These are phyloP conservation scores for Suillia variegata DNA, from an alignment of 2,888 invertebrate genomes.

Conservation along the genomic window DNA sequence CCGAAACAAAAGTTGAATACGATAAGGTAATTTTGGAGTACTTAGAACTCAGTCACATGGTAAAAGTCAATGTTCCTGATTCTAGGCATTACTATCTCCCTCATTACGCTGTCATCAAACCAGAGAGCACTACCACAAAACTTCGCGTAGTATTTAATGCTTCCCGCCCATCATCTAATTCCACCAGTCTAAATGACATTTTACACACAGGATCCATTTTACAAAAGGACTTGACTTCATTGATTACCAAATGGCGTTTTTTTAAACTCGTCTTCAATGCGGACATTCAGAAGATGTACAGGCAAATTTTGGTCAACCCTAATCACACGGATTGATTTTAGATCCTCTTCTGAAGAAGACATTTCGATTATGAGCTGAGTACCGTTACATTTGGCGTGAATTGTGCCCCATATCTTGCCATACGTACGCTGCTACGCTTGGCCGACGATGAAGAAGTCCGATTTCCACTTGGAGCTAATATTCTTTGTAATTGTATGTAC, in stretches of 20 bases:
- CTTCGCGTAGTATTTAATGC: constrained; percentile 5
- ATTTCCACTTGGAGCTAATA: constrained; percentile 15
- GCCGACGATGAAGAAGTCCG: constrained; percentile 15
- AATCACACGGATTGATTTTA: not conserved
- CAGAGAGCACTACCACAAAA: not conserved
- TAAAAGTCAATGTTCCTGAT: not conserved
- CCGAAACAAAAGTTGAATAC: not conserved
- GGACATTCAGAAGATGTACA: constrained; percentile 10
- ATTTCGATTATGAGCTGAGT: not conserved
- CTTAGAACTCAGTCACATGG: not conserved
- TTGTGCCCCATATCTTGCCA: constrained; percentile 19
- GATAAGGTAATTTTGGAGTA: not conserved
- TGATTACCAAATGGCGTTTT: not conserved
- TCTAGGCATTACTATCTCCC: not conserved
- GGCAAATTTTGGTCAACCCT: not conserved
- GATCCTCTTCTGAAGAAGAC: not conserved
- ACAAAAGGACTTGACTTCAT: not conserved
- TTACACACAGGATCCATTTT: not conserved
- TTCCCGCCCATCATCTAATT: not conserved
- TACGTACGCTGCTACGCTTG: constrained; percentile 16
- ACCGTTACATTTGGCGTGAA: constrained; percentile 11
- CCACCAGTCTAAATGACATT: not conserved
- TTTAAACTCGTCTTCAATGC: constrained; percentile 1
- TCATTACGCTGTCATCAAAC: not conserved
- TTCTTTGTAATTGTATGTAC: constrained; percentile 15